Evolutionary conservation across 2,888 invertebrate species (phyloP), one percentile per base, ranked within the genome.

Genomic region (Tenthredo scrophulariae): DNA sequence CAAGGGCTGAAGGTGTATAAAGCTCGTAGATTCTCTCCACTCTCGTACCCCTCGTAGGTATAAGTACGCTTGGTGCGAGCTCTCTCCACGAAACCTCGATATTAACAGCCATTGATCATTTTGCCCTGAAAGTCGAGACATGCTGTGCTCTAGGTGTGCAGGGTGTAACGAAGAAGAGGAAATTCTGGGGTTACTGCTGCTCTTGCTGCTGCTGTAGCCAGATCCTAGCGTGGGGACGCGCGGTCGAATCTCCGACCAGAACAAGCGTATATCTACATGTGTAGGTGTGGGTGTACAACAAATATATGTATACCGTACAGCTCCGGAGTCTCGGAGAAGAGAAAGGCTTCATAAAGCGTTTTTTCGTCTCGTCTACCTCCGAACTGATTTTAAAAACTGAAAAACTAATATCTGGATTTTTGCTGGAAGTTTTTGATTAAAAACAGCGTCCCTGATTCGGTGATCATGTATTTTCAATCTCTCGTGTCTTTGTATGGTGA

Each of bases 31-130:
- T 74, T 43, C 74, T 74, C 74, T n/a, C 40, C 74, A 74, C 43
- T 77, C 33, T 77, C 29, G 54, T 54, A 33, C 77, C 54, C 54
- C 22, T 18, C 29, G 33, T 33, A 33, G 67, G 29, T 67, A 33
- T 77, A 50, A 10, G n/a, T 37, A 29, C n/a, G 29, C 29, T 29
- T 29, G 58, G 22, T 58, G 40, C 13, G 62, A 80, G 33, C 72
- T 22, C 62, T 58, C 79, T 40, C 50, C n/a, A 46, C 9, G 46
- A 70, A 83, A 83, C 83, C 83, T 83, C 83, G 83, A 83, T 83
- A 83, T 83, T 83, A 83, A 83, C 83, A 70, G 46, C 67, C 83
- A 83, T 83, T 83, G 83, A 83, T 83, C 83, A 83, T 70, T 46
- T 40, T 18, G n/a, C 80, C 26, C 37, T 54, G 54, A 77, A 54